A percentile compares a stretch with the other conserved stretches of the same genome.
phyloP scores from a whole-genome alignment of 2,113 vertebrate genomes.

The Rhinoderma darwinii region DNA sequence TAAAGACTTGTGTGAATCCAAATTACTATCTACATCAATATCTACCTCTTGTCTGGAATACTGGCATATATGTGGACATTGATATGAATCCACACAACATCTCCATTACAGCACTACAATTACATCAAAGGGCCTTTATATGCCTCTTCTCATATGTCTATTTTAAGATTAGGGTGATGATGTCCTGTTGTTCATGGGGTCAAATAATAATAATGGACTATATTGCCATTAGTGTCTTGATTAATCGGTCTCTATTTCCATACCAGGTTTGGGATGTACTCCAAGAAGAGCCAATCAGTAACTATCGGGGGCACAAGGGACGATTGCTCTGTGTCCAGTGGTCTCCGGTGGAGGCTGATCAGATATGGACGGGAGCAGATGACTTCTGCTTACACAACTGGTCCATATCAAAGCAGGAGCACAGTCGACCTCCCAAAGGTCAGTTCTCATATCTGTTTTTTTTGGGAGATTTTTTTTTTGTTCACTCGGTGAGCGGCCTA shows the following conservation, averaged over 20 bases:
- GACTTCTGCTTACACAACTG: conserved; percentile 94
- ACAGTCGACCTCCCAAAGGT: conserved; percentile 89
- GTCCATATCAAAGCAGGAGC: conserved; percentile 84
- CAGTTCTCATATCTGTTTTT: conserved; percentile 37
- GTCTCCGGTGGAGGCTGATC: conserved; percentile 88
- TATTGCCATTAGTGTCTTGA: not conserved
- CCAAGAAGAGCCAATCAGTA: conserved; percentile 84
- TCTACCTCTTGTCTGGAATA: too few species aligned
- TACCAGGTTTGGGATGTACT: conserved; percentile 91
- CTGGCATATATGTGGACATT: too few species aligned
- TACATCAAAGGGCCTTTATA: too few species aligned
- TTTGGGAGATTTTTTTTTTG: not conserved
- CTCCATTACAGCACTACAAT: too few species aligned
- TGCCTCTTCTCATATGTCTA: too few species aligned
- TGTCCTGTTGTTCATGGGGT: not conserved
- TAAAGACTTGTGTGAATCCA: too few species aligned
- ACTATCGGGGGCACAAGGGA: conserved; percentile 90
- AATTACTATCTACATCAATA: too few species aligned
- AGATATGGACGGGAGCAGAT: conserved; percentile 91
- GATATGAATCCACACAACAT: too few species aligned
- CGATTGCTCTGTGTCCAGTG: conserved; percentile 88
- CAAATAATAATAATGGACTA: not conserved
- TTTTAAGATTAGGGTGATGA: too few species aligned
- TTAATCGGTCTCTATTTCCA: not conserved
- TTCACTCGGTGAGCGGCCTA: too few species aligned